A percentile compares a stretch with the other conserved stretches of the same genome.
These are phyloP conservation scores for Drosophila erecta DNA, from an alignment of 1,140 invertebrate genomes.

Conservation along the genomic window DNA sequence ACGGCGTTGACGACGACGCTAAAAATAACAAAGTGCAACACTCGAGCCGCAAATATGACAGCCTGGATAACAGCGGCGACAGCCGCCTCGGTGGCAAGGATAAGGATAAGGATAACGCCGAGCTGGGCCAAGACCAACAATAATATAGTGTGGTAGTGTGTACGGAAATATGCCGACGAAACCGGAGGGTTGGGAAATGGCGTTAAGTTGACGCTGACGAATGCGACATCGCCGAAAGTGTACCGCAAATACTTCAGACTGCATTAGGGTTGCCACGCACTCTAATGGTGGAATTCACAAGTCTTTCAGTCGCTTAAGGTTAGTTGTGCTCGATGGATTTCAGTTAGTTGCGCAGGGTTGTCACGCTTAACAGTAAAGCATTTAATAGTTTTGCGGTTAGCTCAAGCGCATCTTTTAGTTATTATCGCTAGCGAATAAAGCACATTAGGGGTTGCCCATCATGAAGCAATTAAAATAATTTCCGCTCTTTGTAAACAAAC, in stretches of 20 bases:
- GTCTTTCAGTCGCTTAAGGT: background rate
- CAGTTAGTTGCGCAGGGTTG: slow-evolving; percentile 9
- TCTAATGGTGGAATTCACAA: slow-evolving; percentile 9
- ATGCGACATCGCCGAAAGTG: slow-evolving; percentile 49
- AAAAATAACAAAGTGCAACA: slow-evolving; percentile 73
- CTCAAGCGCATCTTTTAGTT: too few species aligned
- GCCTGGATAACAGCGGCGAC: slow-evolving; percentile 37
- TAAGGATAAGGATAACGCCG: slow-evolving; percentile 24
- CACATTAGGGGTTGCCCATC: background rate
- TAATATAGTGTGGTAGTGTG: background rate
- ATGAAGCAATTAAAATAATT: background rate
- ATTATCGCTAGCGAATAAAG: background rate
- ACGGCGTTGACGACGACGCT: slow-evolving; percentile 39
- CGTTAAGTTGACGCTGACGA: slow-evolving; percentile 69
- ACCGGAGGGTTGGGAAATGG: slow-evolving; percentile 5
- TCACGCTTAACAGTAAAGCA: slow-evolving; percentile 9
- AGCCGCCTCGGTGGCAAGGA: slow-evolving; percentile 32
- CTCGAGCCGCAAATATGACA: slow-evolving; percentile 74
- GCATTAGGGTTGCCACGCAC: slow-evolving; percentile 41
- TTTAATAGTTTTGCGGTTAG: background rate
- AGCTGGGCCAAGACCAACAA: slow-evolving; percentile 11
- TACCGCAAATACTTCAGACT: slow-evolving; percentile 38
- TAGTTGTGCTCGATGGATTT: too few species aligned
- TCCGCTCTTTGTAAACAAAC: background rate
- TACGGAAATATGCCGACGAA: background rate